Percentiles rank a stretch among this genome's conserved stretches.
These are phyloP conservation scores for Triplophysa bombifrons DNA, from an alignment of 2,797 vertebrate species.

Conservation along the genomic window DNA sequence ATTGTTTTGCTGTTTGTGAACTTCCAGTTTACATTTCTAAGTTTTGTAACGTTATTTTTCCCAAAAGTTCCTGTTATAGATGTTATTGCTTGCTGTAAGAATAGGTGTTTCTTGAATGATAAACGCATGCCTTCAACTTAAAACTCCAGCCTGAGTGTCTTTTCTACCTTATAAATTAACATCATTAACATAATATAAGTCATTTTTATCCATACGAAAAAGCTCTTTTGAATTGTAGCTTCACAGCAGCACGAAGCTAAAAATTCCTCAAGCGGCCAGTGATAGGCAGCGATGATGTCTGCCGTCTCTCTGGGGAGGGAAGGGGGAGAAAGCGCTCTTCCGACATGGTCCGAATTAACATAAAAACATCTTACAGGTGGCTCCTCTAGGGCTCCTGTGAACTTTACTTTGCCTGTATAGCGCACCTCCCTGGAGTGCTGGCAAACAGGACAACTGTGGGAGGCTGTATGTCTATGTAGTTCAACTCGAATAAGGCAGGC, in stretches of 20 bases:
- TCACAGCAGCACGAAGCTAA: constrained; percentile 18
- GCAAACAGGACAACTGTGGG: constrained; percentile 24
- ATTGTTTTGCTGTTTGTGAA: no score
- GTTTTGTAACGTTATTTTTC: not conserved
- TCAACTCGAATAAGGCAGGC: constrained; percentile 13
- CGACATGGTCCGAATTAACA: constrained; percentile 39
- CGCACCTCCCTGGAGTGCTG: constrained; percentile 19
- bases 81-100: no score
- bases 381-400: constrained; percentile 47
- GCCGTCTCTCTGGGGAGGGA: constrained; percentile 34
- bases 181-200: not conserved
- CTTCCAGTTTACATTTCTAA: not conserved
- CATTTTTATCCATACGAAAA: constrained; percentile 1
- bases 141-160: not conserved
- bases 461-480: constrained; percentile 13
- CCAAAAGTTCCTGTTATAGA: no score
- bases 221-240: not conserved
- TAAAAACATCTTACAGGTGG: constrained; percentile 48
- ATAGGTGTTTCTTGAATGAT: no score
- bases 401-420: constrained; percentile 43
- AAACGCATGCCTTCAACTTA: not conserved
- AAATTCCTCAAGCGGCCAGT: constrained; percentile 14
- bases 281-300: constrained; percentile 36
- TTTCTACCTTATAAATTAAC: not conserved
- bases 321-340: not conserved